These are phyloP conservation scores for Benthosema pterotum DNA, from an alignment of 2,797 vertebrate species.

Conservation along the genomic window DNA sequence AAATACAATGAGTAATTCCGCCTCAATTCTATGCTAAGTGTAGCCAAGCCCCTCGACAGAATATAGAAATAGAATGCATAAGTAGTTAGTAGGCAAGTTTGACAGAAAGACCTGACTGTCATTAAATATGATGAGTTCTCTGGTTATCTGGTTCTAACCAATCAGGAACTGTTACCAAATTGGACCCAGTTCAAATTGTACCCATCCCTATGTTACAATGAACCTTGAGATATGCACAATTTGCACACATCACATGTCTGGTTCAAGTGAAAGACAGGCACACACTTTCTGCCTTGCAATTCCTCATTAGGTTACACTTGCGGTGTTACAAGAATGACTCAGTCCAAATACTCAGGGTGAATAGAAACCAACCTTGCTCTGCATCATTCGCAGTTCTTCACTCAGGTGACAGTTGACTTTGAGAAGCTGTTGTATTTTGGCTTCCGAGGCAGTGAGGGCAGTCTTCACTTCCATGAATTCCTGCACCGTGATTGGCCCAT, in stretches of 20 bases:
- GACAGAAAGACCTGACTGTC: too few species aligned
- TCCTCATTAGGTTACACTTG: background rate
- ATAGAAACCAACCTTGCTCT: conserved; percentile 88
- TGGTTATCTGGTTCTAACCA: too few species aligned
- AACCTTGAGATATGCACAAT: background rate
- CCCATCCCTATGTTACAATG: background rate
- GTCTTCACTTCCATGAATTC: conserved; percentile 97
- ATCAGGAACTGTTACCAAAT: too few species aligned
- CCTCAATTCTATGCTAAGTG: too few species aligned
- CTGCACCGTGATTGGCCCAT: conserved; percentile 94
- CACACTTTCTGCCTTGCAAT: background rate
- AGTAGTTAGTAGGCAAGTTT: too few species aligned
- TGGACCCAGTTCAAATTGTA: too few species aligned
- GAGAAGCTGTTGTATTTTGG: conserved; percentile 97
- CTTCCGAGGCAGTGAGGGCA: conserved; percentile 93
- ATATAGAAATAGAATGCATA: too few species aligned
- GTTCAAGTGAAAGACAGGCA: background rate
- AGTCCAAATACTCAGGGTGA: too few species aligned
- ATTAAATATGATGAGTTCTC: too few species aligned
- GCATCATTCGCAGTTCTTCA: conserved; percentile 95
- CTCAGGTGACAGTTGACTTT: conserved; percentile 98
- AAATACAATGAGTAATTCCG: too few species aligned
- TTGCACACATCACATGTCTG: background rate
- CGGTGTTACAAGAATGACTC: background rate
- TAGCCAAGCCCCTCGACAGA: too few species aligned